Evolutionary conservation across 2,113 vertebrate species (phyloP).

Genomic region (Pristiophorus japonicus): DNA sequence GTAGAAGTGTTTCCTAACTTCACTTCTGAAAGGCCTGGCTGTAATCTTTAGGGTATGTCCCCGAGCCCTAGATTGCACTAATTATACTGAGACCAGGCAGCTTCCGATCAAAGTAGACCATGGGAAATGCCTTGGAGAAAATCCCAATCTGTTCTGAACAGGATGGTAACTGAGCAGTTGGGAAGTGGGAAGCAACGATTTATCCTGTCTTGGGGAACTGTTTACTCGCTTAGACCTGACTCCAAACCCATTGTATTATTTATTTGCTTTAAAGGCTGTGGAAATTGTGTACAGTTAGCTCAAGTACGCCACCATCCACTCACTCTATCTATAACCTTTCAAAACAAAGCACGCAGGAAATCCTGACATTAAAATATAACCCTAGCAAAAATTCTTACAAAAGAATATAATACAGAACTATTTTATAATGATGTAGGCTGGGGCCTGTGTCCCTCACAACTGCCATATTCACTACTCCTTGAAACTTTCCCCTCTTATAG

Average conservation of each 20-base stretch:
- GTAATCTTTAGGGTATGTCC: no score
- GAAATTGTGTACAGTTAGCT: neutral
- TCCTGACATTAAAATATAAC: neutral
- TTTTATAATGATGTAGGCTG: neutral
- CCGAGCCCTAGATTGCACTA: neutral
- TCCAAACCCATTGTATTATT: neutral
- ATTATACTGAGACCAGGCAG: neutral
- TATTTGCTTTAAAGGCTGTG: neutral
- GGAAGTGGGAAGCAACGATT: no score
- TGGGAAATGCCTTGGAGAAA: neutral
- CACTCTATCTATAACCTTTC: neutral
- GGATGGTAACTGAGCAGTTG: neutral
- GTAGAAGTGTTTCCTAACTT: no score
- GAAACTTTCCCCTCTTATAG: neutral
- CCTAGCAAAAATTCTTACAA: neutral
- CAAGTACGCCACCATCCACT: neutral
- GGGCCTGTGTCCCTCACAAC: neutral
- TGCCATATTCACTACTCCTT: neutral
- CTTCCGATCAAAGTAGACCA: neutral
- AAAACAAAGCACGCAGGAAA: neutral
- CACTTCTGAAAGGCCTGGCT: no score
- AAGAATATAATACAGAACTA: neutral
- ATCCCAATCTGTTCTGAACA: neutral
- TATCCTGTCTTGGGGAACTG: neutral
- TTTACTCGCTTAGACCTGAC: neutral